Conservation (phyloP, 1,140 invertebrate genomes). For the Bradysia coprophila region DNA sequence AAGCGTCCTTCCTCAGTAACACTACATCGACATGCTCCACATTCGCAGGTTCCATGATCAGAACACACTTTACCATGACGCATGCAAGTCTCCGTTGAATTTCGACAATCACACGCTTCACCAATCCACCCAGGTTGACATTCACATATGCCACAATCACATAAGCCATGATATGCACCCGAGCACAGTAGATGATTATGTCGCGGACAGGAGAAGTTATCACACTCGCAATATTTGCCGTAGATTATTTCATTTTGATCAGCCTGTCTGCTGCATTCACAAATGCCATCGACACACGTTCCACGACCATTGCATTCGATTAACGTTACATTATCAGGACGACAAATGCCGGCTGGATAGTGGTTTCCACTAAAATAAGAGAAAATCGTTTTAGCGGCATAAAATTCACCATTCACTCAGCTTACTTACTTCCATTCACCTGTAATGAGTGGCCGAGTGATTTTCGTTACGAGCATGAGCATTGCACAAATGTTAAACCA, state of each 20-base stretch:
- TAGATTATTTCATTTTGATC: constrained; percentile 37
- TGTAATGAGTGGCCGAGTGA: too few species aligned
- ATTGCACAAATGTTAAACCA: too few species aligned
- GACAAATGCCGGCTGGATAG: constrained; percentile 44
- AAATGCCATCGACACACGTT: constrained; percentile 62
- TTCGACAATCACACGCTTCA: constrained; percentile 61
- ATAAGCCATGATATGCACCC: constrained; percentile 47
- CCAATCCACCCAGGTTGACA: constrained; percentile 65
- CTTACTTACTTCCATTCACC: too few species aligned
- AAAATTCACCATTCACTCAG: too few species aligned
- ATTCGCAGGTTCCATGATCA: constrained; percentile 68
- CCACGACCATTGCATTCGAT: constrained; percentile 59
- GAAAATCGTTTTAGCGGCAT: too few species aligned
- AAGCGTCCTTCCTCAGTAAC: constrained; percentile 44
- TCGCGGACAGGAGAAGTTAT: constrained; percentile 85
- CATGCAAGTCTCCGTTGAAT: constrained; percentile 55
- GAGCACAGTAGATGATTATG: constrained; percentile 64
- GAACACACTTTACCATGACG: constrained; percentile 52
- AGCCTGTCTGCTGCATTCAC: constrained; percentile 42
- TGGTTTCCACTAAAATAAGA: too few species aligned
- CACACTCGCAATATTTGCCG: constrained; percentile 81
- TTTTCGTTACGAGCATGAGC: too few species aligned
- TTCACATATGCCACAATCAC: constrained; percentile 58
- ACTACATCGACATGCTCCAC: constrained; percentile 74
- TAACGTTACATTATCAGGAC: constrained; percentile 46